phyloP scores from a whole-genome alignment of 2,797 vertebrate genomes.

The Glossophaga mutica region DNA sequence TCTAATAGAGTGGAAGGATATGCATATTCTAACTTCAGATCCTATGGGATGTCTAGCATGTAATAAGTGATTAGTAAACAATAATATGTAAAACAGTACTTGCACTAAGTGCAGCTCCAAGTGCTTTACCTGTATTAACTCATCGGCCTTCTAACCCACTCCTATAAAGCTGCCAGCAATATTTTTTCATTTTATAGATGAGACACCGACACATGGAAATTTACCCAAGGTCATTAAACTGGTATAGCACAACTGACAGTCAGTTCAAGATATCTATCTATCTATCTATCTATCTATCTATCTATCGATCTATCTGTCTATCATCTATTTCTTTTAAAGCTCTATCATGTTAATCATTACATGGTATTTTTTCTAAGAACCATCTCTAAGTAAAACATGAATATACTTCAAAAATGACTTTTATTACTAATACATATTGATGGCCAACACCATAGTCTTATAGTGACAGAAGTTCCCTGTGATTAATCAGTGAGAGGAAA shows the following conservation, averaged over 20 bases:
- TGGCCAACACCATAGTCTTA: background rate
- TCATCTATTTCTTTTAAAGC: background rate
- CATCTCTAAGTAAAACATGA: background rate
- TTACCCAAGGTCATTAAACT: background rate
- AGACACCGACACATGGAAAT: background rate
- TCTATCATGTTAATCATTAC: background rate
- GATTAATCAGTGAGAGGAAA: background rate
- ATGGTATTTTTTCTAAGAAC: background rate
- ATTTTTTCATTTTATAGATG: background rate
- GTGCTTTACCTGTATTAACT: background rate
- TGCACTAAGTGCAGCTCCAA: background rate
- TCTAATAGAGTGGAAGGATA: background rate
- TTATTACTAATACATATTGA: background rate
- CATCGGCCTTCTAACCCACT: background rate
- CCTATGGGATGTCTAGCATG: background rate
- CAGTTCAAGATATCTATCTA: background rate
- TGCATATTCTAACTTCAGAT: background rate
- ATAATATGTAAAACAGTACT: background rate
- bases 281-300: background rate
- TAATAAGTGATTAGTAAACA: background rate
- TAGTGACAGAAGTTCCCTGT: background rate
- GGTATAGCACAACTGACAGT: background rate
- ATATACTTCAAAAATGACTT: background rate
- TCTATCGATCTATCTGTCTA: background rate
- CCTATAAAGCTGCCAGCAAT: background rate